Conservation (phyloP, 2,113 vertebrate species). For the Microcebus jonahi region DNA sequence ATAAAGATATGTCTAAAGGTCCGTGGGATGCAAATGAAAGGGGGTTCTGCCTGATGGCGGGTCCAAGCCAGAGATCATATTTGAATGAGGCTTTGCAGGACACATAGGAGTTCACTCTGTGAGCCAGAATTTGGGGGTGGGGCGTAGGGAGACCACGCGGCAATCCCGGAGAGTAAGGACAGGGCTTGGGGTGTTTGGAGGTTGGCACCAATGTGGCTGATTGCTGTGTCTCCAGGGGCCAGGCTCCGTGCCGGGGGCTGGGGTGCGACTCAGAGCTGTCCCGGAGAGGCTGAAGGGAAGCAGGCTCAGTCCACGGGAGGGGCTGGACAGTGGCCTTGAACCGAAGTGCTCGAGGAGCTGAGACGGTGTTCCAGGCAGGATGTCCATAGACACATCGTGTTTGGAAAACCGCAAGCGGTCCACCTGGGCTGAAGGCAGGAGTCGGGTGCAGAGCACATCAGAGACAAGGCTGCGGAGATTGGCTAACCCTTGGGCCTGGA, state of each 20-base stretch:
- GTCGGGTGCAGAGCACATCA: accelerated
- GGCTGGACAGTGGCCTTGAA: neutral
- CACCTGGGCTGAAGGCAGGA: neutral
- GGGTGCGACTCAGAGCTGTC: neutral
- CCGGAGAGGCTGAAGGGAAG: neutral
- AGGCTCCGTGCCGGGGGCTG: neutral
- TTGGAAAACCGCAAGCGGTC: too few species aligned
- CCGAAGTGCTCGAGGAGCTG: neutral
- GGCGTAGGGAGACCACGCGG: neutral
- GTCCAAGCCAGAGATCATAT: neutral
- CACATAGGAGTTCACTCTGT: neutral
- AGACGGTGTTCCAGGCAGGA: neutral
- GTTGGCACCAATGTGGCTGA: accelerated
- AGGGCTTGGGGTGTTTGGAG: neutral
- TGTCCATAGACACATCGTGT: neutral
- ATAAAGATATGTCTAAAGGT: accelerated
- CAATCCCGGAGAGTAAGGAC: too few species aligned
- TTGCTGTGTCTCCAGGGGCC: neutral
- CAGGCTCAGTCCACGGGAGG: neutral
- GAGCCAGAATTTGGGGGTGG: neutral
- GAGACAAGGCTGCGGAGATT: neutral
- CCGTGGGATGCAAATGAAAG: neutral
- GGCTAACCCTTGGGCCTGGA: neutral
- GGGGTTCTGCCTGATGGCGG: neutral
- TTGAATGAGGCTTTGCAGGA: neutral